phyloP scores from a whole-genome alignment of 2,113 vertebrate species.

The Grantiella picta region DNA sequence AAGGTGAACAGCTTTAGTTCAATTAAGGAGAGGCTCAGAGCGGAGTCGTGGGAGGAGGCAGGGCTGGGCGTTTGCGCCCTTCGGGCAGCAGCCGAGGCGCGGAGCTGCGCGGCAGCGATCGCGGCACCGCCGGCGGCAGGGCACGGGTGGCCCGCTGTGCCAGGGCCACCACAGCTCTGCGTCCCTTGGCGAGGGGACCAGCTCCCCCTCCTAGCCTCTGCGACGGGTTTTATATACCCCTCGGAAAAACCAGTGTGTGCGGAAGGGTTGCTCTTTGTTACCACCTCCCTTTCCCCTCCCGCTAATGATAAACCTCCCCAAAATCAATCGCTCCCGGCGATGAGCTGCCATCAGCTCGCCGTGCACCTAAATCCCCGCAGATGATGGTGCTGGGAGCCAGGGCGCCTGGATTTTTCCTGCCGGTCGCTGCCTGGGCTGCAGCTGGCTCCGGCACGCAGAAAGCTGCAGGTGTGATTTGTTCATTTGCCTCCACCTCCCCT shows the following conservation, averaged over 20 bases:
- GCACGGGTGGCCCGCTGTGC: neutral
- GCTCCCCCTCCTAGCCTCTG: neutral
- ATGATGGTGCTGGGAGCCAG: neutral
- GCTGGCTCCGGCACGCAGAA: constrained; percentile 21
- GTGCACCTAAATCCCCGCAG: neutral
- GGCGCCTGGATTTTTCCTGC: constrained; percentile 10
- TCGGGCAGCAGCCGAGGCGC: neutral
- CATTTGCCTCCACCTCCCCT: neutral
- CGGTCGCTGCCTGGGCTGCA: constrained; percentile 34
- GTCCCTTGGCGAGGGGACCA: neutral
- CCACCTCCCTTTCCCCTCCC: neutral
- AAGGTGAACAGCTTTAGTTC: constrained; percentile 57
- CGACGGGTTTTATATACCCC: neutral
- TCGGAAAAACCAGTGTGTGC: neutral
- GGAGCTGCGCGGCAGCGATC: neutral
- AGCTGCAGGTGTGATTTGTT: constrained; percentile 62
- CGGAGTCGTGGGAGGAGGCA: neutral
- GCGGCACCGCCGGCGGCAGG: neutral
- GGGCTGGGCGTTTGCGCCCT: constrained; percentile 18
- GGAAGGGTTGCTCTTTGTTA: neutral
- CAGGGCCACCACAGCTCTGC: neutral
- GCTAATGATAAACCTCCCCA: neutral
- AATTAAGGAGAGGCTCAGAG: constrained; percentile 5
- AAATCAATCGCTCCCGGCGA: neutral
- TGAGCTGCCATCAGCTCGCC: neutral